Conservation (phyloP, 92 coral and sea anemone genomes). For the Pocillopora meandrina region DNA sequence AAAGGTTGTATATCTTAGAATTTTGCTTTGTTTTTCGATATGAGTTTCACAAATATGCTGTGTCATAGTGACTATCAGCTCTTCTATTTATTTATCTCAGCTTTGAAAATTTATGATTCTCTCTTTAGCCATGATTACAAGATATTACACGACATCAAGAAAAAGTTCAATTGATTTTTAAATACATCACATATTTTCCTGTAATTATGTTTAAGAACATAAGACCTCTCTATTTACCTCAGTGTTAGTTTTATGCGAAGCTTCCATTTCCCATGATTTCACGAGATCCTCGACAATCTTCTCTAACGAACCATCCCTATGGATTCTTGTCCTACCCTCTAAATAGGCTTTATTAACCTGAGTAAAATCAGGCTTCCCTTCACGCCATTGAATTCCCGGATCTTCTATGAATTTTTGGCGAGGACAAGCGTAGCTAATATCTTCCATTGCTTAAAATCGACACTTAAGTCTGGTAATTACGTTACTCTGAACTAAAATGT, state of each 20-base stretch:
- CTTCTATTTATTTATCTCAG: neutral
- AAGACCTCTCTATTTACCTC: constrained; percentile 34
- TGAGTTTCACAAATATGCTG: no score
- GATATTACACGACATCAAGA: no score
- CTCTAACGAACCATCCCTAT: constrained; percentile 71
- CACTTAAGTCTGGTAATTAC: neutral
- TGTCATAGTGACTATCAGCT: no score
- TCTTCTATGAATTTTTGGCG: constrained; percentile 75
- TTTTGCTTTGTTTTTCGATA: no score
- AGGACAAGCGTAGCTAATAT: constrained; percentile 15
- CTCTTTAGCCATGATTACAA: no score
- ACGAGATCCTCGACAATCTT: constrained; percentile 75
- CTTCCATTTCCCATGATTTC: constrained; percentile 89
- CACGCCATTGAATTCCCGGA: constrained; percentile 79
- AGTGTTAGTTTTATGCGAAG: constrained; percentile 63
- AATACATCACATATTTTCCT: no score
- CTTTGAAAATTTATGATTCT: neutral
- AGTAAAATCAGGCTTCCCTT: constrained; percentile 79
- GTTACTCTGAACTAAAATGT: no score
- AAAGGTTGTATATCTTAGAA: no score
- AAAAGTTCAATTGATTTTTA: no score
- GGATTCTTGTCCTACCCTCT: constrained; percentile 73
- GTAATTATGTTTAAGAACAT: neutral
- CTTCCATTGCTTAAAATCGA: constrained; percentile 11
- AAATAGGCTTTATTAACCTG: constrained; percentile 60